A percentile compares a stretch with the other conserved stretches of the same genome.
Evolutionary conservation across 1,140 invertebrate genomes (phyloP).

Genomic region (Drosophila subpulchrella): DNA sequence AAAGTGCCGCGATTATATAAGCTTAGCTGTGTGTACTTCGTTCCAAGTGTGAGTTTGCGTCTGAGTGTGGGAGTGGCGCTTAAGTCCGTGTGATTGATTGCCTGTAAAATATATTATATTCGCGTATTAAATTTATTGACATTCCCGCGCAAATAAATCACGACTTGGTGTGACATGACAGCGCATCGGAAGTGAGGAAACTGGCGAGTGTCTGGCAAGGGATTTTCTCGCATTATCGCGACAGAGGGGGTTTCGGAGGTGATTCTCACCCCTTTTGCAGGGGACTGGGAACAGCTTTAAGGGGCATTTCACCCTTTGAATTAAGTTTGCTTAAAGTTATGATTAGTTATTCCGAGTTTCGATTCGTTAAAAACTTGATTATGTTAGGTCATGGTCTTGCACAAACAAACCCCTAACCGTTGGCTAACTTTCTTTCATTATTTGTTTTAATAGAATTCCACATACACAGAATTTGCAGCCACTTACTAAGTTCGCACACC

Average conservation of each 20-base stretch:
- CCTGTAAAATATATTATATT: conserved; percentile 56
- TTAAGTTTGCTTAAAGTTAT: conserved; percentile 42
- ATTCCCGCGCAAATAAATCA: conserved; percentile 55
- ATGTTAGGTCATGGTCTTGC: conserved; percentile 34
- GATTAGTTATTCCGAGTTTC: conserved; percentile 29
- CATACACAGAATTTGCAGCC: conserved; percentile 41
- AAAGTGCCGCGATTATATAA: conserved; percentile 38
- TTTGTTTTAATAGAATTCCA: conserved; percentile 66
- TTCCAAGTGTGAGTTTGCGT: conserved; percentile 2
- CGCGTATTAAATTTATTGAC: conserved; percentile 54
- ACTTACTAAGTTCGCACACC: conserved; percentile 18
- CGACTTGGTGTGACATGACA: conserved; percentile 47
- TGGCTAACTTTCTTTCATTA: conserved; percentile 59
- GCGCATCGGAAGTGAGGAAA: conserved; percentile 21
- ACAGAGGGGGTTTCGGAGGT: not conserved
- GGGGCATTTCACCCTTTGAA: conserved; percentile 3
- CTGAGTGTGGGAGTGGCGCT: conserved; percentile 28
- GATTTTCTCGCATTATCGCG: conserved; percentile 46
- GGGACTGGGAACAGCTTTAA: conserved; percentile 9
- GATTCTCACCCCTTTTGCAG: not conserved
- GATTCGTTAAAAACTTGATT: conserved; percentile 45
- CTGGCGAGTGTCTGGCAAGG: conserved; percentile 27
- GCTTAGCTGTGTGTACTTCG: conserved; percentile 25
- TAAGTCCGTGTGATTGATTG: conserved; percentile 57
- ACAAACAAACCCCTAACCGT: conserved; percentile 51